Percentiles rank a stretch among this genome's conserved stretches.
Conservation (phyloP, 1,140 invertebrate species). For the Atta cephalotes region DNA sequence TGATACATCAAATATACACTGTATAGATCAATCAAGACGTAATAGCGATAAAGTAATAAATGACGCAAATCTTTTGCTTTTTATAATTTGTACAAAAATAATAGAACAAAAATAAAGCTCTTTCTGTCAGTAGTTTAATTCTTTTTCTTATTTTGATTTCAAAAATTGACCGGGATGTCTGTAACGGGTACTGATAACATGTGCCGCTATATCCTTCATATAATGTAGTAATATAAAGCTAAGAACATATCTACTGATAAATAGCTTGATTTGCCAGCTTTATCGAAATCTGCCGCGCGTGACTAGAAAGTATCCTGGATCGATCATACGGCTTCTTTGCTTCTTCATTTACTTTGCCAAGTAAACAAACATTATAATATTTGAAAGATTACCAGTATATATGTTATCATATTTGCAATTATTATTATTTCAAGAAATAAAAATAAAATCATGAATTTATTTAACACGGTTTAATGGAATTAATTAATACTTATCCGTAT, state of each 20-base stretch:
- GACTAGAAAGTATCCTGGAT: constrained; percentile 37
- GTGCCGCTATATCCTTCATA: neutral
- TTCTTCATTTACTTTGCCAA: constrained; percentile 26
- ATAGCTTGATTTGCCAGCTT: constrained; percentile 60
- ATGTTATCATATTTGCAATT: neutral
- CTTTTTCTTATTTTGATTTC: neutral
- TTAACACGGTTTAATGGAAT: neutral
- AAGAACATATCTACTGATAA: neutral
- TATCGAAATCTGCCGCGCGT: constrained; percentile 38
- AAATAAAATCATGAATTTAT: neutral
- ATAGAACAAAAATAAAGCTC: neutral
- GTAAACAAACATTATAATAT: constrained; percentile 33
- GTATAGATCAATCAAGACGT: neutral
- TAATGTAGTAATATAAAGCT: constrained; percentile 50
- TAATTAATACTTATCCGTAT: neutral
- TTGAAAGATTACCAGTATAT: neutral
- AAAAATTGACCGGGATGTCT: neutral
- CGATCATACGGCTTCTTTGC: constrained; percentile 2
- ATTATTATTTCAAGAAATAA: neutral
- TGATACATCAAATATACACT: neutral
- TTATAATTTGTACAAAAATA: neutral
- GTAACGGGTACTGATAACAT: neutral
- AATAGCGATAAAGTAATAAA: neutral
- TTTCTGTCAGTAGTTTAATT: neutral
- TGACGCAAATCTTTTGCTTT: neutral